Evolutionary conservation across 1,140 invertebrate genomes (phyloP).

Genomic region (Lepidurus arcticus): DNA sequence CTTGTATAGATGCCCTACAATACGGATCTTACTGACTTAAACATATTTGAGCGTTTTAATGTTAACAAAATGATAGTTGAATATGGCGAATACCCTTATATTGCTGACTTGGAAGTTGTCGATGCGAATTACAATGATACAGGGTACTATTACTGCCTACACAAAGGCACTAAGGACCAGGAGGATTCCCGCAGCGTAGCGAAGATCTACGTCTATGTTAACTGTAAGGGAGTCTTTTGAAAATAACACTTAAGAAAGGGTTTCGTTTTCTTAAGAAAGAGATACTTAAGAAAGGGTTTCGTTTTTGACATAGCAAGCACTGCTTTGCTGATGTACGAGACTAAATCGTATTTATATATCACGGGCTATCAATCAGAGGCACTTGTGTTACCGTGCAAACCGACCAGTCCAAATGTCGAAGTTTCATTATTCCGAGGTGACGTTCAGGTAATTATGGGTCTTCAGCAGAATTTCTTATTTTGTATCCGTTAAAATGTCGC

Average conservation of each 20-base stretch:
- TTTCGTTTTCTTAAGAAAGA: no score
- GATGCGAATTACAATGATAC: background rate
- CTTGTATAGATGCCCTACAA: background rate
- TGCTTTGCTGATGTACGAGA: background rate
- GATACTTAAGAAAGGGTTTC: background rate
- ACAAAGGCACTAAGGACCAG: background rate
- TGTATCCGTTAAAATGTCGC: no score
- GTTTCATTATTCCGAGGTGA: background rate
- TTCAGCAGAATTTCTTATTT: no score
- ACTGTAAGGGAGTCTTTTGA: background rate
- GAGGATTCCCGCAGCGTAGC: background rate
- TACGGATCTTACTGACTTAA: background rate
- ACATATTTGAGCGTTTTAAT: background rate
- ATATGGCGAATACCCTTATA: background rate
- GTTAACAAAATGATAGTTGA: background rate
- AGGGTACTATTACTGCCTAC: slow-evolving; percentile 20
- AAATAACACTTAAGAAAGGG: background rate
- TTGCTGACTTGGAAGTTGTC: background rate
- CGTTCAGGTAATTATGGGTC: background rate
- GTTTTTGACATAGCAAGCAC: background rate
- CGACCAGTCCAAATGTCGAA: slow-evolving; percentile 29
- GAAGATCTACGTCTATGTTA: slow-evolving; percentile 23
- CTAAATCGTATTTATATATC: background rate
- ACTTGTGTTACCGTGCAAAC: slow-evolving; percentile 26
- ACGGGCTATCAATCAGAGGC: background rate